Percentiles rank a stretch among this genome's conserved stretches.
phyloP scores from a whole-genome alignment of 2,797 vertebrate genomes.

The Xenops minutus region DNA sequence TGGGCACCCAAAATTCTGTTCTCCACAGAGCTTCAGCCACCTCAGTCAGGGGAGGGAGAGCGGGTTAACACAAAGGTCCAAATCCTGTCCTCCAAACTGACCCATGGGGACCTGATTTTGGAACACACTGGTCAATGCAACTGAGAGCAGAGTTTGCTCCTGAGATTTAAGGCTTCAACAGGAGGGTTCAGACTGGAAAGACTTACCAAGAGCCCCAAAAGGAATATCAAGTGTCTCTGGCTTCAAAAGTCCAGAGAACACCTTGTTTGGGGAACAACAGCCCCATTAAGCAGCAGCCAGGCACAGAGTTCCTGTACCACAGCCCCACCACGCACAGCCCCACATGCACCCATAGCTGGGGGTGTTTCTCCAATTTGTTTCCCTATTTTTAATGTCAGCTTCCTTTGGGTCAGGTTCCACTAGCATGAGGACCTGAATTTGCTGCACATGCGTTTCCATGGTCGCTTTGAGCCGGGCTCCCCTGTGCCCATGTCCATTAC shows the following conservation, averaged over 20 bases:
- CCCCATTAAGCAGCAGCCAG: rapidly evolving
- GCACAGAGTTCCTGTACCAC: neutral
- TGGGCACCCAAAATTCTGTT: rapidly evolving
- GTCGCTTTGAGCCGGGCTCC: neutral
- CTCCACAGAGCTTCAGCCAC: neutral
- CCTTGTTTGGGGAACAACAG: rapidly evolving
- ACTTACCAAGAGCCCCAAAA: neutral
- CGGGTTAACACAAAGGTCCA: neutral
- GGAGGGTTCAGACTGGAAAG: neutral
- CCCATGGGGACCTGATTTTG: rapidly evolving
- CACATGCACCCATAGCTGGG: rapidly evolving
- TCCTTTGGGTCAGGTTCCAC: neutral
- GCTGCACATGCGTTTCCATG: rapidly evolving
- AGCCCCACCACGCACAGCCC: neutral
- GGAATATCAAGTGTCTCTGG: neutral
- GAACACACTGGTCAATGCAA: neutral
- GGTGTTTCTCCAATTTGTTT: neutral
- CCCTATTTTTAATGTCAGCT: neutral
- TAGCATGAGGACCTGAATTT: neutral
- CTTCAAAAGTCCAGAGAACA: neutral
- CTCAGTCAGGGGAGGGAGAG: rapidly evolving
- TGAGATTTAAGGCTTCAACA: neutral
- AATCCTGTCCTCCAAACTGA: neutral
- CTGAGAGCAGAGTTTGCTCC: neutral
- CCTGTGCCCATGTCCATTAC: neutral